phyloP scores from a whole-genome alignment of 2,113 vertebrate species.

The Lutjanus erythropterus region DNA sequence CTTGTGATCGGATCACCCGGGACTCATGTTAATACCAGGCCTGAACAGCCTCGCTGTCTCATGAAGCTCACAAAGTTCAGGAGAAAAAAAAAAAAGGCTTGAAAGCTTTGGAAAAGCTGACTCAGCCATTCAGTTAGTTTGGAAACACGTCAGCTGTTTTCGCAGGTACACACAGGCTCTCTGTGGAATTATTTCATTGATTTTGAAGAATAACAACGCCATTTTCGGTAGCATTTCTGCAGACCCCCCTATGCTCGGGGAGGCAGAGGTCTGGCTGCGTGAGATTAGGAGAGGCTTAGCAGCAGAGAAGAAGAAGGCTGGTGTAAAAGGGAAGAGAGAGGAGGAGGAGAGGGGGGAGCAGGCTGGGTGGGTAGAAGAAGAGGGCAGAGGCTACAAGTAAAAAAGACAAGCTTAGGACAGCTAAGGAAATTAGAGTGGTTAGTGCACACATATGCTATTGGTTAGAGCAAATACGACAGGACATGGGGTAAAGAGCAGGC shows the following conservation, averaged over 20 bases:
- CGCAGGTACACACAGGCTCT: neutral
- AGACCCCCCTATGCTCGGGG: conserved; percentile 32
- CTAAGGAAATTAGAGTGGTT: conserved; percentile 78
- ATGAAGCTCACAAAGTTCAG: conserved; percentile 42
- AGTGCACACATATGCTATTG: conserved; percentile 76
- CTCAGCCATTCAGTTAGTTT: conserved; percentile 1
- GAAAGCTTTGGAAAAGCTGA: conserved; percentile 14
- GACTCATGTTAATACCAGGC: no score
- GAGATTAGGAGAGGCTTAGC: conserved; percentile 62
- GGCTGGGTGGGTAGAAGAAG: conserved; percentile 60
- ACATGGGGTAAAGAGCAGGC: conserved; percentile 68
- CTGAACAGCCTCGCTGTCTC: no score
- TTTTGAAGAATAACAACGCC: neutral
- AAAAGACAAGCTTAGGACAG: conserved; percentile 74
- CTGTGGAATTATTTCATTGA: neutral
- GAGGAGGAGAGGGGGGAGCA: conserved; percentile 27
- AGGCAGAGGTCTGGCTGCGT: conserved; percentile 51
- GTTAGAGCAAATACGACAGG: conserved; percentile 75
- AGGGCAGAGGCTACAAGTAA: conserved; percentile 76
- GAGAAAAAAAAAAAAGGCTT: neutral
- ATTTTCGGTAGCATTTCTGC: conserved; percentile 8
- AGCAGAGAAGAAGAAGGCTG: conserved; percentile 69
- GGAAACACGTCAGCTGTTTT: neutral
- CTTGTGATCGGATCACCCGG: no score
- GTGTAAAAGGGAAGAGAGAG: conserved; percentile 43